phyloP scores from a whole-genome alignment of 2,888 invertebrate genomes.

The Zelleria hepariella region DNA sequence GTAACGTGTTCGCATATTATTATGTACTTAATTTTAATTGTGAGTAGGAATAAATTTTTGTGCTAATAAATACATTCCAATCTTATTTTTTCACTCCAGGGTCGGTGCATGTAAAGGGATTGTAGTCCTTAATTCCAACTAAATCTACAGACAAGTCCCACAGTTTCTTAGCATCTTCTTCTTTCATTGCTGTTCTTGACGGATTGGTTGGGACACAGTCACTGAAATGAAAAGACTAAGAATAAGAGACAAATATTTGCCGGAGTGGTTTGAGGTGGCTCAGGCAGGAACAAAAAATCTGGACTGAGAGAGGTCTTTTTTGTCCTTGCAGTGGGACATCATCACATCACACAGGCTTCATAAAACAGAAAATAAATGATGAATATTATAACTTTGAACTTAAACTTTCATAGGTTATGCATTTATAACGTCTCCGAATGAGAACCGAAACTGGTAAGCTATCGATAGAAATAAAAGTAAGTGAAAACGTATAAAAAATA shows the following conservation, averaged over 20 bases:
- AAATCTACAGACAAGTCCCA: constrained; percentile 75
- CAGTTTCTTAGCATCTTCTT: constrained; percentile 66
- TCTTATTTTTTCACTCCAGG: constrained; percentile 23
- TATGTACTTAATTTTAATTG: neutral
- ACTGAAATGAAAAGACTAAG: constrained; percentile 42
- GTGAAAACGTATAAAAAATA: neutral
- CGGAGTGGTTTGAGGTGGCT: neutral
- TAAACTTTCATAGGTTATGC: too few relatives aligned
- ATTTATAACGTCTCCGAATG: too few relatives aligned
- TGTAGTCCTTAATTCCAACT: constrained; percentile 54
- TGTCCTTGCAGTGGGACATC: neutral
- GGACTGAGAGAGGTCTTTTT: too few relatives aligned
- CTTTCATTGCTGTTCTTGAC: constrained; percentile 48
- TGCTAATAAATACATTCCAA: too few relatives aligned
- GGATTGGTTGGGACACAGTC: constrained; percentile 69
- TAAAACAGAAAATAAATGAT: neutral
- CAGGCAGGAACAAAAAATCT: too few relatives aligned
- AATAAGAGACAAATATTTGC: neutral
- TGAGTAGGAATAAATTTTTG: too few relatives aligned
- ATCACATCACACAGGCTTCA: neutral
- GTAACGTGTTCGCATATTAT: too few relatives aligned
- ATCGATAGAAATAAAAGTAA: neutral
- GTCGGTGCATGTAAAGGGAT: constrained; percentile 47
- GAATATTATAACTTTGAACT: too few relatives aligned
- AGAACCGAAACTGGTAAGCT: neutral